Evolutionary conservation across 2,888 invertebrate genomes (phyloP), one percentile per base, ranked within the genome.

Genomic region (Muschampia plurimacula): DNA sequence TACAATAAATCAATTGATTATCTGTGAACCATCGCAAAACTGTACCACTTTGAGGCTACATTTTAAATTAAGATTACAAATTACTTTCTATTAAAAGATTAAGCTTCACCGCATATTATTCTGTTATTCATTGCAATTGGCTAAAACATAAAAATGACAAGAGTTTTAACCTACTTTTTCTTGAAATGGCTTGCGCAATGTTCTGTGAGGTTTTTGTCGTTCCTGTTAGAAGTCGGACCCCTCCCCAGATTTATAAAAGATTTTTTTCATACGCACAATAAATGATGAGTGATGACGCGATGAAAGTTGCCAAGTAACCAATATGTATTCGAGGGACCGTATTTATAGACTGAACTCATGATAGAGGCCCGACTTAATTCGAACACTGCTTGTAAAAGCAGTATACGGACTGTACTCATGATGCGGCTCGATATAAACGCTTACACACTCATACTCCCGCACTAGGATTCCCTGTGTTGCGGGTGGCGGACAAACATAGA

Each of bases 1-100:
- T 85, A 85, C 84, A 88, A 89, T 75, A 73, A 76, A 75, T 74
- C 72, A 76, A 78, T 78, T 77, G 80, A 79, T 83, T 83, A 78
- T 77, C 77, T 80, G 74, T 71, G 68, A 46, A 44, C 72, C 41
- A 76, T 74, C 77, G 75, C 71, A 63, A 75, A 76, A 60, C 41
- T 28, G 44, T 9, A 59, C 55, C 46, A 44, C 15, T 36, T 65
- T 64, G 28, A 5, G 41, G 65, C 13, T 46, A 36, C 12, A 36
- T 36, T 65, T 57, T 46, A 36, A 70, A 46, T 36, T 65, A 46
- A 64, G 55, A 59, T 59, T 65, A 15, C 15, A 36, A 65, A 57
- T 57, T 70, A 63, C 49, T 69, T 64, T 32, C 41, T 64, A 55
- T 64, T 64, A 44, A 64, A 44, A 44, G 1, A 44, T 63, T 62